Percentiles rank a stretch among this genome's conserved stretches.
These are phyloP conservation scores for Drosophila birchii DNA, from an alignment of 2,888 invertebrate genomes.

Conservation along the genomic window DNA sequence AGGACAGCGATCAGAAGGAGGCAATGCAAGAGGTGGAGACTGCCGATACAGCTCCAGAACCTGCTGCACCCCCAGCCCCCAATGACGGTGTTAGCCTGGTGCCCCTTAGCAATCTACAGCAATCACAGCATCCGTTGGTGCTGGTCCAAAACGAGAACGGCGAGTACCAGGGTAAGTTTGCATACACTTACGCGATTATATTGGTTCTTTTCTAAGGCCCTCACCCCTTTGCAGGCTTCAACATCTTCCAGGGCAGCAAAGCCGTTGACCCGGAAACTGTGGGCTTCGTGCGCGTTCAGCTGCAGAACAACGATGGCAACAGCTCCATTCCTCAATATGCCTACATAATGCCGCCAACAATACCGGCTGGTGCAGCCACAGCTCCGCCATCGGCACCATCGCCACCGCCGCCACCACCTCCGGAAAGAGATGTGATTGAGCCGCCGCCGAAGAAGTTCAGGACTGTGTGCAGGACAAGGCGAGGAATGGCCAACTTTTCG, in stretches of 20 bases:
- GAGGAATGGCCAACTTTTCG: slow-evolving; percentile 18
- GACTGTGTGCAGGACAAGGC: slow-evolving; percentile 13
- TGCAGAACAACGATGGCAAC: slow-evolving; percentile 51
- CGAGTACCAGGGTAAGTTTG: slow-evolving; percentile 80
- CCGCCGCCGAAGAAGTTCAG: slow-evolving; percentile 55
- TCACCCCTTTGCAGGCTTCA: slow-evolving; percentile 69
- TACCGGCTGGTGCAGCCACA: not conserved
- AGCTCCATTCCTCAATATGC: slow-evolving; percentile 51
- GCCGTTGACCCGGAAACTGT: slow-evolving; percentile 59
- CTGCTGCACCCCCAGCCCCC: not conserved
- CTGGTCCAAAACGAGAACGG: slow-evolving; percentile 82
- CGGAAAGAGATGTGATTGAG: slow-evolving; percentile 8
- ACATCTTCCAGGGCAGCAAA: slow-evolving; percentile 72
- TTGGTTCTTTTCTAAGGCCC: not conserved
- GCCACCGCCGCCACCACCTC: slow-evolving; percentile 6
- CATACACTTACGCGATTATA: too few relatives aligned
- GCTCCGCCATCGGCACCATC: not conserved
- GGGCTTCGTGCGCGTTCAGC: slow-evolving; percentile 44
- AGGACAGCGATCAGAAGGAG: not conserved
- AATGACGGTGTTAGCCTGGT: slow-evolving; percentile 34
- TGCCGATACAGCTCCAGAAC: not conserved
- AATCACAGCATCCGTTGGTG: slow-evolving; percentile 80
- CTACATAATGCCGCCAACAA: slow-evolving; percentile 39
- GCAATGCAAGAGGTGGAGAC: not conserved
- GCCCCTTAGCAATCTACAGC: slow-evolving; percentile 59